Base-by-base conservation (phyloP, 2,888 invertebrate genomes). In the Leptopilina drosophilae region DNA sequence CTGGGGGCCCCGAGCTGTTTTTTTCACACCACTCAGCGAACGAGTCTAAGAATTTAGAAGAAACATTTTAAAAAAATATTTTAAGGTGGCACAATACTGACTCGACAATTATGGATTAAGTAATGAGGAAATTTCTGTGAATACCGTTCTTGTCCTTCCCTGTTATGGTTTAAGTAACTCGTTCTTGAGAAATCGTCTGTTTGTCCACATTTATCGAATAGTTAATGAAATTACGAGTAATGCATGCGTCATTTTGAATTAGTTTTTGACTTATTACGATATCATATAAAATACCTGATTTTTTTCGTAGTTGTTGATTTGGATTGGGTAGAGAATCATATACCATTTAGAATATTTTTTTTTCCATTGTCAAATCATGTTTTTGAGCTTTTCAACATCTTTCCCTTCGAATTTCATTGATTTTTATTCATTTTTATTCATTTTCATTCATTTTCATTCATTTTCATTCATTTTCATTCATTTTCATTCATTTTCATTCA, bases 211-310 rank as follows among this genome's bases (percentile, higher is more conserved):
- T 26, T 64, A 64, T 64, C 33, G 9, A 46, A n/a, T 56, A 56
- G 14, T 15, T 40, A 65, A 6, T 20, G 20, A 49, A 26, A 12
- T 49, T 49, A 20, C 49, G 53, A 56, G 73, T 73, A 73, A 73
- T 73, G 73, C 73, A 73, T 73, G 33, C 33, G 73, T n/a, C 33
- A 49, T 5, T 33, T 73, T 56, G 56, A 82, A 82, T 78, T 49
- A 49, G 49, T 49, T 49, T 49, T 46, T 46, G 46, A 53, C 12
- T 33, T 26, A 77, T 33, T 15, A 65, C 66, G 14, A 53, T 15
- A 20, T 40, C 20, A 20, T 20, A 20, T 33, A 42, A 77, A 40
- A 59, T n/a, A 33, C 42, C 20, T 46, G 15, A 14, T 62, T 49
- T 49, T 66, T 59, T 40, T 65, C 49, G 64, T 62, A 46, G 53